These are phyloP conservation scores for Lerista edwardsae DNA, from an alignment of 2,797 vertebrate species.

Conservation along the genomic window DNA sequence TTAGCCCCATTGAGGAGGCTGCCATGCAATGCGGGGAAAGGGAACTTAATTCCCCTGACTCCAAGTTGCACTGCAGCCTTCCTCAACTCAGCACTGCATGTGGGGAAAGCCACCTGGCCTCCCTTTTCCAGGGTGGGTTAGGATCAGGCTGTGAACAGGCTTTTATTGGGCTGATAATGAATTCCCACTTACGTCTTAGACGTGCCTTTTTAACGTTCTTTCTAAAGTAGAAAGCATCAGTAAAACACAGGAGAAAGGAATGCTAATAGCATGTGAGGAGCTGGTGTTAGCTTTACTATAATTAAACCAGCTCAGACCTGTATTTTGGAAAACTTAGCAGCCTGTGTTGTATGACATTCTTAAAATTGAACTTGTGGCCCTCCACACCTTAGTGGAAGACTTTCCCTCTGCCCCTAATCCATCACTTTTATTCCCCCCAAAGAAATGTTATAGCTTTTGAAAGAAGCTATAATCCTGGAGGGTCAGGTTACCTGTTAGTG, in stretches of 20 bases:
- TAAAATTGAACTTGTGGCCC: constrained; percentile 28
- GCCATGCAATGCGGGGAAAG: too few species aligned
- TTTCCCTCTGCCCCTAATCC: constrained; percentile 69
- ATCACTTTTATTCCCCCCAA: constrained; percentile 63
- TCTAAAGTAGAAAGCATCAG: neutral
- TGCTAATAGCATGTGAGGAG: accelerated
- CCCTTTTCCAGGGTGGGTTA: too few species aligned
- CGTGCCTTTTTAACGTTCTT: neutral
- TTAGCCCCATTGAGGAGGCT: too few species aligned
- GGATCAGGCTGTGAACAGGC: too few species aligned
- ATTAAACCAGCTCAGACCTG: constrained; percentile 65
- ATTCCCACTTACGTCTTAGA: neutral
- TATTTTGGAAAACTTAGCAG: constrained; percentile 55
- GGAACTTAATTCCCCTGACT: too few species aligned
- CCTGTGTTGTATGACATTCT: constrained; percentile 15
- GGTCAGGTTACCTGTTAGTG: constrained; percentile 76
- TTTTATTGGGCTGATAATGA: neutral
- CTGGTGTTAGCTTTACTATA: constrained; percentile 21
- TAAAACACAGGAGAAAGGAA: neutral
- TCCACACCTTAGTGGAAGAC: constrained; percentile 23
- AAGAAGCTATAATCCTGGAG: constrained; percentile 74
- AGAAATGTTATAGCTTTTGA: constrained; percentile 66
- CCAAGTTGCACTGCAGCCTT: too few species aligned
- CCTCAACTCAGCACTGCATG: too few species aligned
- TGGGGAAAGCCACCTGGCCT: too few species aligned